Evolutionary conservation across 1,140 invertebrate species (phyloP).

Genomic region (Trigoniulus corallinus): DNA sequence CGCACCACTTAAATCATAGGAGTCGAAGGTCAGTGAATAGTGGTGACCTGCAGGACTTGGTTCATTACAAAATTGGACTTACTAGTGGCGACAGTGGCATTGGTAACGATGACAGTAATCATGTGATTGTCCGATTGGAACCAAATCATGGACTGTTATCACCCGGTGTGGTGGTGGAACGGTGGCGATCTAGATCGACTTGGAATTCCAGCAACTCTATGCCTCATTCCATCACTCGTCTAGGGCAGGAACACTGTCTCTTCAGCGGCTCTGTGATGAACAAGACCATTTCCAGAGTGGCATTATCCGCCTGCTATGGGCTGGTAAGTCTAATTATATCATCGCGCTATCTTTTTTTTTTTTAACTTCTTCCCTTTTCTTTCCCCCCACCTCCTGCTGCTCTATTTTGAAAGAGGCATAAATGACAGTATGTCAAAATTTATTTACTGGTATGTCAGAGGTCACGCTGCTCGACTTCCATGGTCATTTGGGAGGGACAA

Average conservation of each 20-base stretch:
- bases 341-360: neutral
- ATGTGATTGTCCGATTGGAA: constrained; percentile 36
- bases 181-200: constrained; percentile 22
- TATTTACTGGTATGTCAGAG: neutral
- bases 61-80: constrained; percentile 40
- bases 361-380: neutral
- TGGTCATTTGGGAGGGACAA: neutral
- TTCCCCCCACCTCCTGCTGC: no score
- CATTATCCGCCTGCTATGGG: constrained; percentile 61
- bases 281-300: constrained; percentile 44
- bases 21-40: constrained; percentile 18
- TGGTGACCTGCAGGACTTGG: constrained; percentile 17
- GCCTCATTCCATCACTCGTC: constrained; percentile 24
- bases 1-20: constrained; percentile 29
- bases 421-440: neutral
- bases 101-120: constrained; percentile 29
- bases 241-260: constrained; percentile 43
- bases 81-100: no score
- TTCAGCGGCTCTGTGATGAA: constrained; percentile 52
- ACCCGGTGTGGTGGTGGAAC: constrained; percentile 50
- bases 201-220: constrained; percentile 33
- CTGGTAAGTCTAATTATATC: constrained; percentile 43
- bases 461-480: neutral
- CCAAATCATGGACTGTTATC: constrained; percentile 47
- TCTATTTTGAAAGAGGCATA: no score